Percentiles rank a stretch among this genome's conserved stretches.
phyloP scores from a whole-genome alignment of 2,888 invertebrate species.

The Galerucella calmariensis region DNA sequence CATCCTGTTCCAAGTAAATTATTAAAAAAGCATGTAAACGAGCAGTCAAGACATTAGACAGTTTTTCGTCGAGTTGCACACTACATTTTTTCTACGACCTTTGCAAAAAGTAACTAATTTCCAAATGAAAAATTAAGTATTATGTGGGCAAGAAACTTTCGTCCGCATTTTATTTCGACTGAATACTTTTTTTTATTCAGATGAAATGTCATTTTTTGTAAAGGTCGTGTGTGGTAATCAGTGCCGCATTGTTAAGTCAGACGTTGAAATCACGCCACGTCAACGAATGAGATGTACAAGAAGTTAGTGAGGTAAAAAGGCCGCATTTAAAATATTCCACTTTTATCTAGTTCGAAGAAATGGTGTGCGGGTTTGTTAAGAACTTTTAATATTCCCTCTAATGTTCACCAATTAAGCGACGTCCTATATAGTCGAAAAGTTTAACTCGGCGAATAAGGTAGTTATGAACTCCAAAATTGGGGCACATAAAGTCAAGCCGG shows the following conservation, averaged over 20 bases:
- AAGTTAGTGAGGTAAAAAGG: background rate
- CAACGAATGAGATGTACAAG: background rate
- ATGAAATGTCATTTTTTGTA: too few relatives aligned
- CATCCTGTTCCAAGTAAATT: too few relatives aligned
- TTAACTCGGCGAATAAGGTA: constrained; percentile 7
- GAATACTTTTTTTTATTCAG: too few relatives aligned
- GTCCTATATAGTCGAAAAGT: constrained; percentile 4
- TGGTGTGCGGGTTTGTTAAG: constrained; percentile 10
- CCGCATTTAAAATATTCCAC: background rate
- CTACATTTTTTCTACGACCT: background rate
- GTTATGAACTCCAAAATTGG: constrained; percentile 13
- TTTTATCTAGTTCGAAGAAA: constrained; percentile 12
- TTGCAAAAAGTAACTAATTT: too few relatives aligned
- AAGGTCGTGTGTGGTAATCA: background rate
- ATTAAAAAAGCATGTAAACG: too few relatives aligned
- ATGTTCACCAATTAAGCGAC: constrained; percentile 10
- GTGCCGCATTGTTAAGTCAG: background rate
- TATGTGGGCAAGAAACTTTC: too few relatives aligned
- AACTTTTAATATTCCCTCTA: constrained; percentile 11
- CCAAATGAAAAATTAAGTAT: too few relatives aligned
- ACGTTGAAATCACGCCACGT: background rate
- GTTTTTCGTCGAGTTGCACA: too few relatives aligned
- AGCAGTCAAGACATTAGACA: too few relatives aligned
- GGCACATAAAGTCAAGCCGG: background rate
- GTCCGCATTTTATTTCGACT: too few relatives aligned